Evolutionary conservation across 2,113 vertebrate genomes (phyloP), one percentile per base, ranked within the genome.

Genomic region (Marmota flaviventris): DNA sequence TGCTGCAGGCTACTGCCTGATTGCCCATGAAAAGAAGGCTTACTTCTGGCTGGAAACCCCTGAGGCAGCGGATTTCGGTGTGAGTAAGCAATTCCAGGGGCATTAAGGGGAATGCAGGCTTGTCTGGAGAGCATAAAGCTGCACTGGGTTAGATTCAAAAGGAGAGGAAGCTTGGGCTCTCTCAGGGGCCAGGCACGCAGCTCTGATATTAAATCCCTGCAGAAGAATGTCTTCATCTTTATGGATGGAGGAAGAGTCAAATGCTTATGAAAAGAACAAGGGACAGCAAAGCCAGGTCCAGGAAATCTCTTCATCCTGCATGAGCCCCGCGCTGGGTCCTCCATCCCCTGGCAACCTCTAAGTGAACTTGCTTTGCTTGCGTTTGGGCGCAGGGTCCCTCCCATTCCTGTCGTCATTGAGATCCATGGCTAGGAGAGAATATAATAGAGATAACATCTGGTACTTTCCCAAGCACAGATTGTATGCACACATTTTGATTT

Each of bases 201-300:
- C 93, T 82, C 75, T 0, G 14, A 61, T n/a, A 97, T 98, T 98
- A 93, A 98, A 97, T 77, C 89, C 98, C 89, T 48, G 56, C 58
- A 34, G 85, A 98, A 88, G 98, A 98, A 98, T 98, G 98, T 98
- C 98, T 98, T 98, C 93, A 97, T 97, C 89, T 97, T 96, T 98
- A 85, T 95, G 77, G 97, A 97, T 96, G 79, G 95, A 95, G 98
- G 96, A 87, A 90, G 97, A 87, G 63, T 93, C 96, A 95, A 91
- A 98, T 95, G 89, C 97, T 98, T 98, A 97, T 95, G 91, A 97
- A 94, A 79, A 95, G 94, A 96, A 94, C 12, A 0, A 48, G 14
- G 24, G 88, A 98, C 98, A 97, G 98, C 97, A 98, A 98, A 98
- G 98, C 95, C n/a, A 12, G 67, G 77, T 29, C 67, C 97, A 96